These are phyloP conservation scores for Alentia gelatinosa DNA, from an alignment of 2,888 invertebrate genomes.

Conservation along the genomic window DNA sequence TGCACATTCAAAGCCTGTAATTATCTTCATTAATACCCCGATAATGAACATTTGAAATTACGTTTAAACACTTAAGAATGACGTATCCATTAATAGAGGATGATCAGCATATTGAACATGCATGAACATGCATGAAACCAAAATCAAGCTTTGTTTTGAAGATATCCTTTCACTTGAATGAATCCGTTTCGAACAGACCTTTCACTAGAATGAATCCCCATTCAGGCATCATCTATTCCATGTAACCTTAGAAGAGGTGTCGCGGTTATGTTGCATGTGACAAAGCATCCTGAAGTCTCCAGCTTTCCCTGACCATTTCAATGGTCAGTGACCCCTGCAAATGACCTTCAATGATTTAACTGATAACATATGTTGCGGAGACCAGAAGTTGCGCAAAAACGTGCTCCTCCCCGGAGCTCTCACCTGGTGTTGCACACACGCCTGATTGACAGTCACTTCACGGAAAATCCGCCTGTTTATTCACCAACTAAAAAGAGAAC, in stretches of 20 bases:
- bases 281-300: not conserved
- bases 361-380: not conserved
- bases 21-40: too few species aligned
- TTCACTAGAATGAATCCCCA: too few species aligned
- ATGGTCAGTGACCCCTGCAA: not conserved
- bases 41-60: too few species aligned
- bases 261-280: not conserved
- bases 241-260: not conserved
- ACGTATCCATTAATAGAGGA: too few species aligned
- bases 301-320: not conserved
- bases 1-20: too few species aligned
- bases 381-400: not conserved
- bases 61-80: too few species aligned
- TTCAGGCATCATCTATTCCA: not conserved
- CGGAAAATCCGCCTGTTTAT: not conserved
- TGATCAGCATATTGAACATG: too few species aligned
- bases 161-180: too few species aligned
- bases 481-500: not conserved
- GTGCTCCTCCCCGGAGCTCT: not conserved
- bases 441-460: conserved; percentile 10
- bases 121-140: too few species aligned
- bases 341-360: not conserved
- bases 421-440: not conserved
- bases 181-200: too few species aligned
- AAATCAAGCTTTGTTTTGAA: too few species aligned